Evolutionary conservation across 2,797 vertebrate species (phyloP), one percentile per base, ranked within the genome.

Genomic region (Ptychadena robeensis): DNA sequence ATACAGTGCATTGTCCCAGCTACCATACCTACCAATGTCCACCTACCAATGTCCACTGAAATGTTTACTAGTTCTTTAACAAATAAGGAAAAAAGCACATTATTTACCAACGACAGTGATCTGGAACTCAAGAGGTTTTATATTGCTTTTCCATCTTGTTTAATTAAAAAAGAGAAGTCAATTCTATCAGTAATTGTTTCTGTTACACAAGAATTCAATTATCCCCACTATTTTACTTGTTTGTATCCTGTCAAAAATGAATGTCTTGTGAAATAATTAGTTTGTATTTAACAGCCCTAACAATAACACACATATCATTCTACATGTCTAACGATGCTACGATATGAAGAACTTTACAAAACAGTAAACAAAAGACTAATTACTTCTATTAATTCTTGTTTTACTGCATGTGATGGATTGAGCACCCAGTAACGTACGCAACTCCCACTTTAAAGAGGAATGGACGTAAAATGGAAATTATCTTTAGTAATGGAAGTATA

Each of bases 141-240:
- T 53, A 53, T 53, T 53, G 44, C 18, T 53, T 53, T 22, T 53
- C 44, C 44, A 64, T 64, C 61, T 64, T 31, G 22, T 44, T 71
- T 71, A 71, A 71, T 71, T 38, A 71, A 53, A 53, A 53, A 71
- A 71, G 18, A 15, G 37, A 35, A 44, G 34, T 71, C 35, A 44
- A 44, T 25, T 28, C 11, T 44, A 71, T 44, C 25, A 15, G n/a
- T 25, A 71, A 71, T 71, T 71, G 37, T 37, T 38, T 71, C 44
- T 25, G 8, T 71, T 44, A 71, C 35, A 71, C n/a, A 71, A 27
- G 12, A 15, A 35, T 64, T 64, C 25, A 71, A 38, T 71, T 71
- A 71, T 38, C 68, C 34, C n/a, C 10, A 28, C 34, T 3, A 53
- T 53, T 53, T 53, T 53, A 53, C 44, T 53, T 53, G 44, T 53